A percentile compares a stretch with the other conserved stretches of the same genome.
phyloP scores from a whole-genome alignment of 2,888 invertebrate genomes.

The Folsomia manolachei region DNA sequence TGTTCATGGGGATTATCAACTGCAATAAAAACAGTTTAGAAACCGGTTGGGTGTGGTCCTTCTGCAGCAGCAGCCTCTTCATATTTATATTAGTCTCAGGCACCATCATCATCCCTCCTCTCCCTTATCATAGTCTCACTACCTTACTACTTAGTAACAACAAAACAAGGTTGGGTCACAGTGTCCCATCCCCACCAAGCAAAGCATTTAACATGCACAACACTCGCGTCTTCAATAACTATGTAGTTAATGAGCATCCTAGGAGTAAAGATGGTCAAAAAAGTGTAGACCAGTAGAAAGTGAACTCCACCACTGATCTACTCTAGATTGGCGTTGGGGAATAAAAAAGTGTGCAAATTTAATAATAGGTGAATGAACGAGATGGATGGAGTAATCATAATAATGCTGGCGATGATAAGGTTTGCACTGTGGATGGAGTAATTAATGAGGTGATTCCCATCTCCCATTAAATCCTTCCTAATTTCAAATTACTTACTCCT shows the following conservation, averaged over 20 bases:
- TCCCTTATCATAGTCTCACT: neutral
- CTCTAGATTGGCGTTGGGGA: neutral
- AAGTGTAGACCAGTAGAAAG: no score
- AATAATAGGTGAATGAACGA: neutral
- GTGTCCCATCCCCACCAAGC: neutral
- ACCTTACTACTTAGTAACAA: neutral
- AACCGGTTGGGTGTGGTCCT: conserved; percentile 10
- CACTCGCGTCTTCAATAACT: neutral
- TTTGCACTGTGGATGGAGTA: neutral
- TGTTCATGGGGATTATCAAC: conserved; percentile 2
- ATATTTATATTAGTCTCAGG: neutral
- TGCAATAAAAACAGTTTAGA: neutral
- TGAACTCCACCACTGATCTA: neutral
- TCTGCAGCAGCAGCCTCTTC: conserved; percentile 1
- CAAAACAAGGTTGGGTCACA: neutral
- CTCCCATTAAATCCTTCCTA: neutral
- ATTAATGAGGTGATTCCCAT: neutral
- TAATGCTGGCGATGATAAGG: neutral
- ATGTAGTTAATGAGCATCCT: neutral
- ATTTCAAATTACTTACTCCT: neutral
- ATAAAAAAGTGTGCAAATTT: neutral
- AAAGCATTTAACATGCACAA: no score
- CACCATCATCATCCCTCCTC: neutral
- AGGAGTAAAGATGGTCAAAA: conserved; percentile 1
- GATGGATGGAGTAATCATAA: neutral